Base-by-base conservation (phyloP, 2,113 vertebrate genomes). In the Corydoras sp. region DNA sequence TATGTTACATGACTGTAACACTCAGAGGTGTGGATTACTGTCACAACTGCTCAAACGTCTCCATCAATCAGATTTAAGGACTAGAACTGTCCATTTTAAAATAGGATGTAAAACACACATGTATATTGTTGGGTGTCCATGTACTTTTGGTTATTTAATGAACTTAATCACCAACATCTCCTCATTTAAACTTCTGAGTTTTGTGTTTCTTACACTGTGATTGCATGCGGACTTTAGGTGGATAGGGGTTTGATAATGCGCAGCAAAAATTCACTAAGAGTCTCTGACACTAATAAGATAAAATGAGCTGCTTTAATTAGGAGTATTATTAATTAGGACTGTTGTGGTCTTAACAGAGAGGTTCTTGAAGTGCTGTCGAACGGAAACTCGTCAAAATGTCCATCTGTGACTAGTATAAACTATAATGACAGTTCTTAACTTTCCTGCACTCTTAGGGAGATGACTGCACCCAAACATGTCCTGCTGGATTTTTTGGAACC, bases 401-500 rank as follows among this genome's bases (percentile, higher is more conserved):
- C 35, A 43, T 43, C 35, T 43, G 35, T 8, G 7, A 5, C 35
- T 43, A 43, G 35, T 43, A 43, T 43, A 8, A 43, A 43, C 35
- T 8, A 2, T 43, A 43, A 4, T 43, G 35, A 43, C 35, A 43
- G 18, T 55, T 49, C 50, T 30, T 32, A 30, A 30, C 31, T 35
- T 31, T 1, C 4, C 31, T 71, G 8, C 55, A 63, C 77, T 72
- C 61, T 72, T 81, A 95, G 97, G 94, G 95, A 24, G 92, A 95
- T 31, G 90, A 95, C 84, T 99, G 97, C 69, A 88, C 91, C 0
- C 63, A 88, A 8, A 81, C 85, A 53, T 99, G 97, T 82, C 82
- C 88, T 3, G 75, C 86, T 3, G 94, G 94, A 63, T 92, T 93
- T 64, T 95, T 91, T 0, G 97, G 96, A 12, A 81, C 88, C 72